These are phyloP conservation scores for Nasonovia ribisnigri DNA, from an alignment of 2,888 invertebrate genomes.

Conservation along the genomic window DNA sequence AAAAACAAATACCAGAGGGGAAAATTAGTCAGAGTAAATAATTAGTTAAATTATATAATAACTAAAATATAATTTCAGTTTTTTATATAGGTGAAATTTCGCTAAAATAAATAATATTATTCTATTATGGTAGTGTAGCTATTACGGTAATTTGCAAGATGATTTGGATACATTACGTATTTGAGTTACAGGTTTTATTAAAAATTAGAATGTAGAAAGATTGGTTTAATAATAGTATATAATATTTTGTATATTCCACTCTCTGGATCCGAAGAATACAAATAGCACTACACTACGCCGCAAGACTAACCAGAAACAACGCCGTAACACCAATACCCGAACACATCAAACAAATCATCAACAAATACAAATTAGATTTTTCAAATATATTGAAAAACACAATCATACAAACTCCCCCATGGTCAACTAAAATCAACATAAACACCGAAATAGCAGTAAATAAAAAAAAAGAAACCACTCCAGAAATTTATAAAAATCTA, in stretches of 20 bases:
- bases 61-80: neutral
- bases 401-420: no score
- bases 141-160: neutral
- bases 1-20: neutral
- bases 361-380: no score
- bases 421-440: no score
- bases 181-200: neutral
- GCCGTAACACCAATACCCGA: no score
- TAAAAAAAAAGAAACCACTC: no score
- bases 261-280: no score
- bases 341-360: no score
- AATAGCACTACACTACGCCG: no score
- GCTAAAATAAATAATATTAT: neutral
- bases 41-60: neutral
- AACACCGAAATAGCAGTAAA: no score
- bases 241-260: neutral
- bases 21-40: neutral
- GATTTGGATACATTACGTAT: neutral
- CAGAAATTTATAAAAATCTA: no score
- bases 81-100: neutral
- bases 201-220: slow-evolving; percentile 7
- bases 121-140: neutral
- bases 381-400: no score
- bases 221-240: neutral
- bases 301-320: no score